Evolutionary conservation across 2,888 invertebrate species (phyloP).

Genomic region (Agrotis clavis): DNA sequence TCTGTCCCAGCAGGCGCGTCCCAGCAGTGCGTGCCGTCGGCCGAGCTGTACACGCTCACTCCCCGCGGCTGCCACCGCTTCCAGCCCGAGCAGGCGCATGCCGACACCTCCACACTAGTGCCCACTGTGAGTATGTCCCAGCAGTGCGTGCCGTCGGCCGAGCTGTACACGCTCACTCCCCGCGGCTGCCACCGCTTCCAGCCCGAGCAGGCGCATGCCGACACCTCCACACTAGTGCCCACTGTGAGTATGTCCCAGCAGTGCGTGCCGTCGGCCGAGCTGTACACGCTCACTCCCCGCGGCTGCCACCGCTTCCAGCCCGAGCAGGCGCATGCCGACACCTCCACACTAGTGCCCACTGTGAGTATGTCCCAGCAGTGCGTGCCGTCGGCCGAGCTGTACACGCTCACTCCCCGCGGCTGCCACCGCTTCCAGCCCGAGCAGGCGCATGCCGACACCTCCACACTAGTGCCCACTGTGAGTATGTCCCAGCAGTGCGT

Average conservation of each 20-base stretch:
- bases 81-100: constrained; percentile 76
- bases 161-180: constrained; percentile 92
- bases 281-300: constrained; percentile 93
- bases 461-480: constrained; percentile 64
- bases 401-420: constrained; percentile 94
- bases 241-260: constrained; percentile 84
- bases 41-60: constrained; percentile 93
- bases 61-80: constrained; percentile 96
- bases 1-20: constrained; percentile 91
- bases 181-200: constrained; percentile 96
- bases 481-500: constrained; percentile 87
- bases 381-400: constrained; percentile 70
- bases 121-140: constrained; percentile 79
- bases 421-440: constrained; percentile 94
- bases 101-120: constrained; percentile 60
- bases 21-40: constrained; percentile 94
- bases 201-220: constrained; percentile 71
- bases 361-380: constrained; percentile 89
- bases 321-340: constrained; percentile 66
- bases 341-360: constrained; percentile 56
- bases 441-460: constrained; percentile 66
- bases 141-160: constrained; percentile 79
- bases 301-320: constrained; percentile 95
- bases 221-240: constrained; percentile 59
- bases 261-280: constrained; percentile 71